These are phyloP conservation scores for Isurus oxyrinchus DNA, from an alignment of 2,113 vertebrate genomes.

Conservation along the genomic window DNA sequence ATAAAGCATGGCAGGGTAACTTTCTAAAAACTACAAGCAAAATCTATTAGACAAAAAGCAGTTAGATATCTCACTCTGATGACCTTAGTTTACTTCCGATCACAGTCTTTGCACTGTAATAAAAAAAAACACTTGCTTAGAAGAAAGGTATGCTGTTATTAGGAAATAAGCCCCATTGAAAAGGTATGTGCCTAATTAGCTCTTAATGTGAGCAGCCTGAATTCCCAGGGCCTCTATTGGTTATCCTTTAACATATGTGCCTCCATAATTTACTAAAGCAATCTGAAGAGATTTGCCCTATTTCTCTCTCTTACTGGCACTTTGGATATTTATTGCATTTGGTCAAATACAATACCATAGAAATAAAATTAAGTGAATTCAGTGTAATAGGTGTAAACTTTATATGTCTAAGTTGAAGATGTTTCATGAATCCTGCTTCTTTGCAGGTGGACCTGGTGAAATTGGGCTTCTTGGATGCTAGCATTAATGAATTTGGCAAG, in stretches of 20 bases:
- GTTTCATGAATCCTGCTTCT: not conserved
- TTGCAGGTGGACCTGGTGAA: not conserved
- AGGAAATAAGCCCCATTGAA: constrained; percentile 8
- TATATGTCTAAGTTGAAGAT: not conserved
- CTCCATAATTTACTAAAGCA: not conserved
- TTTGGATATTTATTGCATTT: not conserved
- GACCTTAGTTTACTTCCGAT: constrained; percentile 38
- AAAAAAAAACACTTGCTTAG: constrained; percentile 37
- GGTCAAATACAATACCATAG: not conserved
- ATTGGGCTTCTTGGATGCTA: not conserved
- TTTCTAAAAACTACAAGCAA: constrained; percentile 37
- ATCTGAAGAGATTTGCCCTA: not conserved
- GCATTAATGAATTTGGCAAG: not conserved
- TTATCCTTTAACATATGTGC: not conserved
- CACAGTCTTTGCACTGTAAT: constrained; percentile 37
- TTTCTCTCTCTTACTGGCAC: not conserved
- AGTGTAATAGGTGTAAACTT: not conserved
- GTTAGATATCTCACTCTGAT: constrained; percentile 34
- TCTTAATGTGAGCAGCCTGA: not conserved
- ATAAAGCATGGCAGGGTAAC: constrained; percentile 34
- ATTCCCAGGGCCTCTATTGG: not conserved
- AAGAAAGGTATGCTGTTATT: constrained; percentile 3
- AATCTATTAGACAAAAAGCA: constrained; percentile 35
- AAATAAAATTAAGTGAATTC: not conserved
- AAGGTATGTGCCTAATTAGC: not conserved